A percentile compares a stretch with the other conserved stretches of the same genome.
phyloP scores from a whole-genome alignment of 2,888 invertebrate genomes.

The Lasius fuliginosus region DNA sequence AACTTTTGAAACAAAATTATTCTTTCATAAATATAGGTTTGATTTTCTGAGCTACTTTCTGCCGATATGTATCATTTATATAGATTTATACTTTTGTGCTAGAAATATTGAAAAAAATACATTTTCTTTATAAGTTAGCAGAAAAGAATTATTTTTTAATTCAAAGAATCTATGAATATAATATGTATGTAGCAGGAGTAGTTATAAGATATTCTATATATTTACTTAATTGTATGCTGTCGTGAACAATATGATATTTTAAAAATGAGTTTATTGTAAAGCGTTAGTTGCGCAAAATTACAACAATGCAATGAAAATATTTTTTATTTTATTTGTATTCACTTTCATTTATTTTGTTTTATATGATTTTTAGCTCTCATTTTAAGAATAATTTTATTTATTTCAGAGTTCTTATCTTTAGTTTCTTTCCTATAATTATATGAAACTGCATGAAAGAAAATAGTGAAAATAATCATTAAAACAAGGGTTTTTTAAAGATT shows the following conservation, averaged over 20 bases:
- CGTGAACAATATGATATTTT: neutral
- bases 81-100: constrained; percentile 59
- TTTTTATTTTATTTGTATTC: neutral
- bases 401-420: neutral
- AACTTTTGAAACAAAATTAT: neutral
- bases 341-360: neutral
- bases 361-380: neutral
- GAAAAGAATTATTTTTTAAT: neutral
- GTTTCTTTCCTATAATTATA: neutral
- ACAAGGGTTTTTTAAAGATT: neutral
- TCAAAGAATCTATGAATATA: neutral
- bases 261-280: neutral
- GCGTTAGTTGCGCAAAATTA: neutral
- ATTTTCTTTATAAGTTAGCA: neutral
- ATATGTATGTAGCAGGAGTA: neutral
- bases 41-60: neutral
- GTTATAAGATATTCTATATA: neutral
- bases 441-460: neutral
- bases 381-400: neutral
- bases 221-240: neutral
- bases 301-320: neutral
- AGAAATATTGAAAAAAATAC: neutral
- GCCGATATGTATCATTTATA: constrained; percentile 46
- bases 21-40: neutral
- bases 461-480: neutral